Percentiles rank a stretch among this genome's conserved stretches.
phyloP scores from a whole-genome alignment of 2,113 vertebrate species.

The Halichoeres trimaculatus region DNA sequence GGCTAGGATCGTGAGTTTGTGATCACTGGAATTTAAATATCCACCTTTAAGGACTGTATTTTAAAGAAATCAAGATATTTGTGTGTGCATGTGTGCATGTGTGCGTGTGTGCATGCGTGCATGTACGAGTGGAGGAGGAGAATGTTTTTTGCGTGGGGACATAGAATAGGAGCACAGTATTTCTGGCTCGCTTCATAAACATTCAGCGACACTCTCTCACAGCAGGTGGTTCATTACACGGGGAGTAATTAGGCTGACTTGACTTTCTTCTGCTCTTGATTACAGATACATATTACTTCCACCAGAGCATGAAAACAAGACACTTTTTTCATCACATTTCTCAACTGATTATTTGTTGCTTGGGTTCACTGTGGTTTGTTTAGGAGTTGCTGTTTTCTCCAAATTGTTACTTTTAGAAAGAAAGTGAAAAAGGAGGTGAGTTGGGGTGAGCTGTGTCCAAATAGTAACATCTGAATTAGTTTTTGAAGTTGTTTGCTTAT shows the following conservation, averaged over 20 bases:
- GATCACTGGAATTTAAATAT: conserved; percentile 28
- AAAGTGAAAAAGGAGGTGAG: neutral
- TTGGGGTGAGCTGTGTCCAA: conserved; percentile 5
- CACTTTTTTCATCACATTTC: conserved; percentile 40
- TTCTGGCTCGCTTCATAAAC: conserved; percentile 61
- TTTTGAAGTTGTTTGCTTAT: conserved; percentile 23
- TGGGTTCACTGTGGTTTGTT: conserved; percentile 20
- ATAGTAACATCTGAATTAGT: conserved; percentile 29
- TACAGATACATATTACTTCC: conserved; percentile 72
- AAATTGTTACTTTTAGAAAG: neutral
- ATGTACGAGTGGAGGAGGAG: neutral
- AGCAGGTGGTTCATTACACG: conserved; percentile 76
- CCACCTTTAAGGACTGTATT: conserved; percentile 38
- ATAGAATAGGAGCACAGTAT: conserved; percentile 49
- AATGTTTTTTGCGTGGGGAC: neutral
- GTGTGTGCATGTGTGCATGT: neutral
- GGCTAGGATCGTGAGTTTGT: conserved; percentile 8
- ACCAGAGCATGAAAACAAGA: conserved; percentile 58
- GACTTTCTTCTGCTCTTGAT: conserved; percentile 69
- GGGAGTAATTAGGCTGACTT: conserved; percentile 73
- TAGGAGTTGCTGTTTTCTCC: neutral
- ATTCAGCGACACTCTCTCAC: conserved; percentile 54
- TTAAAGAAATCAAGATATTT: conserved; percentile 25
- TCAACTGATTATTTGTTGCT: conserved; percentile 46
- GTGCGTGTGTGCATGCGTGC: neutral